A percentile compares a stretch with the other conserved stretches of the same genome.
phyloP scores from a whole-genome alignment of 2,888 invertebrate species.

The Eristalinus sepulchralis region DNA sequence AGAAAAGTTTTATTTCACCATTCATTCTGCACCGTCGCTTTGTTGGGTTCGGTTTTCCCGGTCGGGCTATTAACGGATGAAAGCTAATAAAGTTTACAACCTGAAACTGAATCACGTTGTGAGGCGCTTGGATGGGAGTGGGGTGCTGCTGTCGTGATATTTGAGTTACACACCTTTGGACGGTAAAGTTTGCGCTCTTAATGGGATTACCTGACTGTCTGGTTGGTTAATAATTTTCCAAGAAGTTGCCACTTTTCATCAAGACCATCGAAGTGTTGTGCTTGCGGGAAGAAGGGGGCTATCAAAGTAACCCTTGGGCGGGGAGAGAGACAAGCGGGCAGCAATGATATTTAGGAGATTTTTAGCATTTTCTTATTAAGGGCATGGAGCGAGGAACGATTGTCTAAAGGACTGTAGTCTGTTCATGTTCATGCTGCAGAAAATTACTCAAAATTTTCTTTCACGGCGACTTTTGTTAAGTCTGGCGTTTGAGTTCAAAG shows the following conservation, averaged over 20 bases:
- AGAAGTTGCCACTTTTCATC: background rate
- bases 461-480: too few species aligned
- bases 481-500: too few species aligned
- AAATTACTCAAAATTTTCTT: too few species aligned
- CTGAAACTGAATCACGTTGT: background rate
- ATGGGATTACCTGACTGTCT: background rate
- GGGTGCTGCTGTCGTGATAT: background rate
- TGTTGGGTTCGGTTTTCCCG: background rate
- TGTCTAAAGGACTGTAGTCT: too few species aligned
- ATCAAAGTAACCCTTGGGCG: background rate
- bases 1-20: background rate
- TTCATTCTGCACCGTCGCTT: background rate
- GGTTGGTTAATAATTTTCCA: background rate
- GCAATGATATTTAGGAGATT: background rate
- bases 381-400: background rate
- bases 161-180: background rate
- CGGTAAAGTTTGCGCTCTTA: background rate
- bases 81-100: conserved; percentile 23
- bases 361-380: background rate
- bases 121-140: background rate
- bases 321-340: background rate
- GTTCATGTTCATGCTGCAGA: too few species aligned
- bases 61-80: conserved; percentile 1
- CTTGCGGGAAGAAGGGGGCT: background rate
- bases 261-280: background rate